A percentile compares a stretch with the other conserved stretches of the same genome.
Evolutionary conservation across 1,140 invertebrate species (phyloP).

Genomic region (Scaptodrosophila lebanonensis): DNA sequence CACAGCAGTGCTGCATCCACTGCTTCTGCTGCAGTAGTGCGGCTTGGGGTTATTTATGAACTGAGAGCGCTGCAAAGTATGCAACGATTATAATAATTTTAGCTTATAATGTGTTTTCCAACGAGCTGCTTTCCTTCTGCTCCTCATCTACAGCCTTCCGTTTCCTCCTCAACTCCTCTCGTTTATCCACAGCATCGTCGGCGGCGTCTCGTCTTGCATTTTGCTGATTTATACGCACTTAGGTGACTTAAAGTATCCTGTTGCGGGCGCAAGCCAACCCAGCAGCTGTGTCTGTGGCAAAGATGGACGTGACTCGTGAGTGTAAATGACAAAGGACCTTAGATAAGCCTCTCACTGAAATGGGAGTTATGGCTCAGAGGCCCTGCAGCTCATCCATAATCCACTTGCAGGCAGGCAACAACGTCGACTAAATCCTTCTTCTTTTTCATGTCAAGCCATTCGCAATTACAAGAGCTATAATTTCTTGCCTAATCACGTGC

Average conservation of each 20-base stretch:
- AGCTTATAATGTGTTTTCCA: slow-evolving; percentile 61
- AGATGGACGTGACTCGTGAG: too few species aligned
- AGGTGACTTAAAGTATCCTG: slow-evolving; percentile 60
- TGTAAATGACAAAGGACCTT: too few species aligned
- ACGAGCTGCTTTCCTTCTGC: slow-evolving; percentile 6
- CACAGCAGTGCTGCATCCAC: background rate
- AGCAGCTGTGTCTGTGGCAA: too few species aligned
- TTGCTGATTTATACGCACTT: slow-evolving; percentile 63
- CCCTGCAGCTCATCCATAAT: too few species aligned
- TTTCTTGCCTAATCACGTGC: too few species aligned
- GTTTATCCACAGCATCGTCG: background rate
- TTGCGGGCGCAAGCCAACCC: slow-evolving; percentile 1
- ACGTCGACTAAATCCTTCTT: too few species aligned
- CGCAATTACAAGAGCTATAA: too few species aligned
- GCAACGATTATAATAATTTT: slow-evolving; percentile 65
- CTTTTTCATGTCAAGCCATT: too few species aligned
- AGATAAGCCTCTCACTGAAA: too few species aligned
- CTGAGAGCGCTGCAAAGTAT: slow-evolving; percentile 53
- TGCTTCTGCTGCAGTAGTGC: too few species aligned
- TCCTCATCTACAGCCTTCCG: background rate
- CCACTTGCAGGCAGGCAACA: too few species aligned
- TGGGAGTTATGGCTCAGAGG: too few species aligned
- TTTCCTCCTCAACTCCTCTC: background rate
- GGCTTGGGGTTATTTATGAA: slow-evolving; percentile 48
- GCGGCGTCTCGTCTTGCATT: slow-evolving; percentile 35